Evolutionary conservation across 2,888 invertebrate genomes (phyloP), one percentile per base, ranked within the genome.

Genomic region (Leptopilina syphax): DNA sequence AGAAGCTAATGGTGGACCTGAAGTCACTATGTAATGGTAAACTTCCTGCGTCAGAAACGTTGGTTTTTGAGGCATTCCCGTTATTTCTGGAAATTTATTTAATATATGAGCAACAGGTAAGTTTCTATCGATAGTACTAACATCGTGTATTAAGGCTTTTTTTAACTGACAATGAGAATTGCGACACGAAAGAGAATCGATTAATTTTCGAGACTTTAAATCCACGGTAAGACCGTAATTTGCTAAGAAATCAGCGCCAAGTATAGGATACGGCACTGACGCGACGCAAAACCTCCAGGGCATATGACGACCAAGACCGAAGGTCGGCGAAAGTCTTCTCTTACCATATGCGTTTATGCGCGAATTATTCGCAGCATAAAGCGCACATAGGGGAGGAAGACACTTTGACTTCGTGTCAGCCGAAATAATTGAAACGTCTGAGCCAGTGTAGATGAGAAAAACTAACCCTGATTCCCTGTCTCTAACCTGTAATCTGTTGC

Each of bases 1-100:
- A 9, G 88, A 87, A 65, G 82, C 82, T 7, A 89, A 86, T 0
- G 91, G 90, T 24, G 89, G 87, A 7, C 90, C 91, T 0, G 84
- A 82, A 1, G 91, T 90, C 76, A 86, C 82, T 2, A 91, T 89
- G 60, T 86, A 83, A 77, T 90, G 90, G 0, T 66, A 60, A 1
- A 88, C 84, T 12, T 79, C 60, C 10, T 1, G 13, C 2, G 57
- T 4, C 27, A 65, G 2, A 12, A 34, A 27, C 12, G 24, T 13
- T 12, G 65, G 12, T 34, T 65, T 10, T 47, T 54, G 10, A 24
- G 73, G 9, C 3, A 54, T 13, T 12, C 73, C 50, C 1, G 47
- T 47, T 1, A 73, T 54, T 18, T 73, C 73, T 54, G 73, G 73
- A 54, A 73, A 73, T 13, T 44, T 24, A 12, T 44, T 6, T 10